phyloP scores from a whole-genome alignment of 2,113 vertebrate genomes.

The Cheilinus undulatus region DNA sequence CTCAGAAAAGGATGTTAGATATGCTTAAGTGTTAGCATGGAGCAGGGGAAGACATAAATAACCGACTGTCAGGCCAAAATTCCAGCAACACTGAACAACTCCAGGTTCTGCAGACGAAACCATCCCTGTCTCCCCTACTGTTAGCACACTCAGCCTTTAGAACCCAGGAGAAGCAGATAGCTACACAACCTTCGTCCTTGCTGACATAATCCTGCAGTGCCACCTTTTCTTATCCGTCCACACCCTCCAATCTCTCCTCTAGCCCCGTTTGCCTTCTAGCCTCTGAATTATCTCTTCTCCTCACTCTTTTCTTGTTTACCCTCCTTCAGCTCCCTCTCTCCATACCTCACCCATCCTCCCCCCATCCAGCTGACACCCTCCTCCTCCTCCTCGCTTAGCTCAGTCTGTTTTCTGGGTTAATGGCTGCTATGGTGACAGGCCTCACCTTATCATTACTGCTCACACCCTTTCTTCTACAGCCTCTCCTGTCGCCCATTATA shows the following conservation, averaged over 20 bases:
- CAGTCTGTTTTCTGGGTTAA: background rate
- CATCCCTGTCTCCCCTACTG: background rate
- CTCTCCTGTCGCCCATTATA: slow-evolving; percentile 13
- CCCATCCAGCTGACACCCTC: slow-evolving; percentile 34
- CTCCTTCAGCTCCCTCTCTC: slow-evolving; percentile 9
- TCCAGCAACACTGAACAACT: too few relatives aligned
- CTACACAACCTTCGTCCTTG: background rate
- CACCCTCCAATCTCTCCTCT: slow-evolving; percentile 32
- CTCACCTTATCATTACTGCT: slow-evolving; percentile 48
- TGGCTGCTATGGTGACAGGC: slow-evolving; percentile 10
- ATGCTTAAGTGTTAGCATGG: too few relatives aligned
- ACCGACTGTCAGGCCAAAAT: too few relatives aligned
- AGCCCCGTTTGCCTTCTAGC: background rate
- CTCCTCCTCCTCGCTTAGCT: slow-evolving; percentile 17
- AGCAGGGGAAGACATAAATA: too few relatives aligned
- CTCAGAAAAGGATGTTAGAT: too few relatives aligned
- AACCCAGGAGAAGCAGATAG: background rate
- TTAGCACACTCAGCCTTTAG: background rate
- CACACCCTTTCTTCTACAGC: slow-evolving; percentile 47
- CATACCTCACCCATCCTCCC: background rate
- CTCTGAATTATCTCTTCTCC: background rate
- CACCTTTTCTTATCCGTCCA: slow-evolving; percentile 48
- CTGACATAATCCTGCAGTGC: slow-evolving; percentile 31
- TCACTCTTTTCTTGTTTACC: slow-evolving; percentile 7
- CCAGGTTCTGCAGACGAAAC: background rate